phyloP scores from a whole-genome alignment of 1,140 invertebrate species.

The Pectinophora gossypiella region DNA sequence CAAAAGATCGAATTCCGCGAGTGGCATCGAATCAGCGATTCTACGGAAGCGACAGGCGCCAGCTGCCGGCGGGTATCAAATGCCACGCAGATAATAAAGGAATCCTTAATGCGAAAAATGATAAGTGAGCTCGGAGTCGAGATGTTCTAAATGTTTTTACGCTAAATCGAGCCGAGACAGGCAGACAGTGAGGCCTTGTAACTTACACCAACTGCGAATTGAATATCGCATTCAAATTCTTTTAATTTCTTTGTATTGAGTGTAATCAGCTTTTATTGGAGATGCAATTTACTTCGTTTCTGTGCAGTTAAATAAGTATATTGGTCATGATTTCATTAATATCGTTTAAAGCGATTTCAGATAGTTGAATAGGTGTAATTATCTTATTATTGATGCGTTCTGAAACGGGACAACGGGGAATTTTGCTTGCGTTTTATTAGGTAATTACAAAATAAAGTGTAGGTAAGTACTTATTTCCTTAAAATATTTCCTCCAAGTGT shows the following conservation, averaged over 20 bases:
- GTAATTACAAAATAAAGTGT: no score
- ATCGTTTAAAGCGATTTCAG: slow-evolving; percentile 2
- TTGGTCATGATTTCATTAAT: background rate
- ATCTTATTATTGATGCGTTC: no score
- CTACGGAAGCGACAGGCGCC: slow-evolving; percentile 63
- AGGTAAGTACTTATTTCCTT: no score
- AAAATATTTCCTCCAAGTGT: no score
- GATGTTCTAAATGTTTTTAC: slow-evolving; percentile 56
- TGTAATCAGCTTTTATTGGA: background rate
- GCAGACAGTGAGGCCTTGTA: slow-evolving; percentile 57
- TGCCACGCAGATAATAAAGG: slow-evolving; percentile 22
- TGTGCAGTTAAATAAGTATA: background rate
- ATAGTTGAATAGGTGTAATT: slow-evolving; percentile 3
- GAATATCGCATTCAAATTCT: slow-evolving; percentile 37
- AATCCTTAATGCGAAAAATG: slow-evolving; percentile 63
- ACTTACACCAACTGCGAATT: slow-evolving; percentile 38
- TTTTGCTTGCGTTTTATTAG: no score
- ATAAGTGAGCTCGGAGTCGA: slow-evolving; percentile 49
- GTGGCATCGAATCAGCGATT: slow-evolving; percentile 48
- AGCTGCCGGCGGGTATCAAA: slow-evolving; percentile 56
- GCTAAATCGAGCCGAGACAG: slow-evolving; percentile 62
- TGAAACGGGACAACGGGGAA: no score
- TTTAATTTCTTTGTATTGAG: slow-evolving; percentile 15
- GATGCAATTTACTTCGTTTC: background rate
- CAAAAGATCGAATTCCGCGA: slow-evolving; percentile 63